phyloP scores from a whole-genome alignment of 2,797 vertebrate genomes.

The Anguilla pacifica region DNA sequence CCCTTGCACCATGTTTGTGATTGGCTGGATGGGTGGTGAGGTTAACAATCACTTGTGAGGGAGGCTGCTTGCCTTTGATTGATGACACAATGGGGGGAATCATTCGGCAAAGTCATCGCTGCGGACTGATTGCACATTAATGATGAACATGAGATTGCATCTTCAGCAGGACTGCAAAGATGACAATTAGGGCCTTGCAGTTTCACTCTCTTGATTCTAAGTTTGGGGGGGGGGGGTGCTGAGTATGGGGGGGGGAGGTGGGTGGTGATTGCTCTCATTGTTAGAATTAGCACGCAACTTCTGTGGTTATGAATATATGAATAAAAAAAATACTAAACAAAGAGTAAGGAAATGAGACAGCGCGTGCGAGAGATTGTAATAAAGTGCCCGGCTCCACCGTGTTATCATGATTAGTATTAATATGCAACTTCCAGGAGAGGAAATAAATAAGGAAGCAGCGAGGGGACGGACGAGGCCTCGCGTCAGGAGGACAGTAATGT shows the following conservation, averaged over 20 bases:
- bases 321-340: neutral
- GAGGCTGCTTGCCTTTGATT: slow-evolving; percentile 29
- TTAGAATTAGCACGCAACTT: slow-evolving; percentile 10
- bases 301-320: slow-evolving; percentile 16
- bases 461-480: slow-evolving; percentile 49
- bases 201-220: slow-evolving; percentile 35
- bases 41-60: slow-evolving; percentile 3
- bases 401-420: slow-evolving; percentile 50
- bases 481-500: slow-evolving; percentile 30
- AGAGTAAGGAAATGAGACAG: slow-evolving; percentile 3
- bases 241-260: neutral
- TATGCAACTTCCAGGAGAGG: slow-evolving; percentile 22
- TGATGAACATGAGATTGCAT: slow-evolving; percentile 63
- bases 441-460: slow-evolving; percentile 35
- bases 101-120: slow-evolving; percentile 63
- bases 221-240: neutral
- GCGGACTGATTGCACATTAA: slow-evolving; percentile 56
- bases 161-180: slow-evolving; percentile 54
- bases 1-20: neutral
- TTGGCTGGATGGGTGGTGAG: slow-evolving; percentile 5
- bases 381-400: slow-evolving; percentile 34
- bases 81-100: slow-evolving; percentile 55
- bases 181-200: slow-evolving; percentile 74
- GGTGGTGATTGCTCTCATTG: neutral
- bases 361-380: neutral